A percentile compares a stretch with the other conserved stretches of the same genome.
phyloP scores from a whole-genome alignment of 2,113 vertebrate species.

The Alces alces region DNA sequence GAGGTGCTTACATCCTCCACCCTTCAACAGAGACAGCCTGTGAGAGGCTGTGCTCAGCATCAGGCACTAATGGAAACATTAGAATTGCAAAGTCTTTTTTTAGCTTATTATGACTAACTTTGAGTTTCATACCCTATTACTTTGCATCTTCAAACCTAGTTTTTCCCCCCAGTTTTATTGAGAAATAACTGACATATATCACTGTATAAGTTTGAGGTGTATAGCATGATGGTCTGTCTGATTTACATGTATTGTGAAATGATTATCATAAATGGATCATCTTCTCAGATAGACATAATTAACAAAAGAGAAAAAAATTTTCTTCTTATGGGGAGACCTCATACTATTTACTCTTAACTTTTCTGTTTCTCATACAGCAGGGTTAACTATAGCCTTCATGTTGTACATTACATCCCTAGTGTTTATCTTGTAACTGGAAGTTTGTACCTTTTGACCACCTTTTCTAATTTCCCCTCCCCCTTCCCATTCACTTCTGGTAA shows the following conservation, averaged over 20 bases:
- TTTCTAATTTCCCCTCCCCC: neutral
- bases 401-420: neutral
- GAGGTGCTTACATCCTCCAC: neutral
- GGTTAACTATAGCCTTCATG: neutral
- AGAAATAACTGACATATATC: neutral
- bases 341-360: neutral
- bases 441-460: neutral
- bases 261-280: neutral
- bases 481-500: neutral
- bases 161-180: neutral
- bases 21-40: neutral
- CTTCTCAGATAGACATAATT: neutral
- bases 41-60: neutral
- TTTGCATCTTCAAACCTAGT: neutral
- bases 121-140: slow-evolving; percentile 26
- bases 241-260: neutral
- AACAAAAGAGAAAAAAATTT: too few species aligned
- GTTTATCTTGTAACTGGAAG: neutral
- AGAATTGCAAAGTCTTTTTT: slow-evolving; percentile 18
- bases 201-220: neutral
- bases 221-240: neutral
- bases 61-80: slow-evolving; percentile 21
- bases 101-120: slow-evolving; percentile 31
- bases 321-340: neutral
- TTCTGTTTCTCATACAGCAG: neutral